Evolutionary conservation across 2,888 invertebrate genomes (phyloP), one percentile per base, ranked within the genome.

Genomic region (Rhamnusium bicolor): DNA sequence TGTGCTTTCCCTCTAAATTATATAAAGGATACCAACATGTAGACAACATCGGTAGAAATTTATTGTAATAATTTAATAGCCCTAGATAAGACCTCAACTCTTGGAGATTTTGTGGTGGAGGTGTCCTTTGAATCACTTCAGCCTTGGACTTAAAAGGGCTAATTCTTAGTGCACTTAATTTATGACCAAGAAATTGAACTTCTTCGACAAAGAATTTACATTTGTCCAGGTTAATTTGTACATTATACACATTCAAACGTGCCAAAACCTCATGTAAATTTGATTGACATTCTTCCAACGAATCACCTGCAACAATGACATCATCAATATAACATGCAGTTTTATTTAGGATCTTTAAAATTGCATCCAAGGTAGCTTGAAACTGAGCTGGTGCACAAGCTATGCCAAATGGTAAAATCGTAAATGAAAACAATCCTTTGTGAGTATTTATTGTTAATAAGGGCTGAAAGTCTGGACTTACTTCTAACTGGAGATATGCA

Each of bases 401-500:
- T 32, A 8, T 32, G 8, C 29, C 29, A 8, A 32, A 32, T 32
- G 29, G 29, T 32, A 32, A 32, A 32, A 4, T 4, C 7, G 29
- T 32, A 32, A 7, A 32, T 1, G 6, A 32, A 32, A 8, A 32
- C 8, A 32, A 8, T 32, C 29, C 8, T 32, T 32, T 32, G 8
- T 32, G 8, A 4, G 29, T 32, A 32, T 32, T 32, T 7, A 4
- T 32, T 7, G 29, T 4, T 32, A 32, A 32, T 1, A 1, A 32
- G 1, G 3, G 29, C 8, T 32, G 29, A 7, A 8, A 4, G 14
- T 24, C 60, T 6, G 29, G 6, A 10, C 16, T 8, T 0, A 60
- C 29, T 29, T 60, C 27, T 12, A 60, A 40, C n/a, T 60, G 60
- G n/a, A 32, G 29, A 60, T 32, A 29, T n/a, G 60, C 60, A 29